These are phyloP conservation scores for Machimus atricapillus DNA, from an alignment of 2,888 invertebrate species.

Conservation along the genomic window DNA sequence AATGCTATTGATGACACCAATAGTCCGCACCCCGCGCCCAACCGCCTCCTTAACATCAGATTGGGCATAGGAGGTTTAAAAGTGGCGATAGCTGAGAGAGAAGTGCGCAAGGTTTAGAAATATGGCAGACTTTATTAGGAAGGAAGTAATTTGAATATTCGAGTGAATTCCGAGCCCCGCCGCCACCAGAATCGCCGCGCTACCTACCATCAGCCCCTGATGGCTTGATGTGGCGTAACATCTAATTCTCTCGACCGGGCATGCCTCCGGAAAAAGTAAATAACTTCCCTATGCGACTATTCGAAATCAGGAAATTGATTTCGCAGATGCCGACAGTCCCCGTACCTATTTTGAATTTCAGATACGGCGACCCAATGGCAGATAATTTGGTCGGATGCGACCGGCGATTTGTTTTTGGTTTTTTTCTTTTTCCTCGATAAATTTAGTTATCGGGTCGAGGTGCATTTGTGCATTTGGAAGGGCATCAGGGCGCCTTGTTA, in stretches of 20 bases:
- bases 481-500: not conserved
- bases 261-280: conserved; percentile 38
- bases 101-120: conserved; percentile 1
- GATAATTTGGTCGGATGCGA: not conserved
- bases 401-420: not conserved
- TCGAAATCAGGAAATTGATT: conserved; percentile 44
- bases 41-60: not conserved
- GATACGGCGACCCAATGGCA: not conserved
- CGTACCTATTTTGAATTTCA: conserved; percentile 10
- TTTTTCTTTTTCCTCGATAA: not conserved
- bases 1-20: conserved; percentile 23
- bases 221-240: conserved; percentile 1
- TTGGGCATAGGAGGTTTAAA: not conserved
- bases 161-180: not conserved
- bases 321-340: conserved; percentile 3
- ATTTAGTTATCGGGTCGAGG: not conserved
- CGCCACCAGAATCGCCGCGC: not conserved
- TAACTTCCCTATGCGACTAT: conserved; percentile 29
- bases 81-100: not conserved
- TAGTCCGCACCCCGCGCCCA: not conserved
- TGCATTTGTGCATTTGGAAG: not conserved
- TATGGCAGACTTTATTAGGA: conserved; percentile 24
- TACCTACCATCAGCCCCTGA: not conserved
- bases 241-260: conserved; percentile 8
- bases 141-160: conserved; percentile 45